These are phyloP conservation scores for Lacerta bilineata DNA, from an alignment of 2,797 vertebrate genomes.

Conservation along the genomic window DNA sequence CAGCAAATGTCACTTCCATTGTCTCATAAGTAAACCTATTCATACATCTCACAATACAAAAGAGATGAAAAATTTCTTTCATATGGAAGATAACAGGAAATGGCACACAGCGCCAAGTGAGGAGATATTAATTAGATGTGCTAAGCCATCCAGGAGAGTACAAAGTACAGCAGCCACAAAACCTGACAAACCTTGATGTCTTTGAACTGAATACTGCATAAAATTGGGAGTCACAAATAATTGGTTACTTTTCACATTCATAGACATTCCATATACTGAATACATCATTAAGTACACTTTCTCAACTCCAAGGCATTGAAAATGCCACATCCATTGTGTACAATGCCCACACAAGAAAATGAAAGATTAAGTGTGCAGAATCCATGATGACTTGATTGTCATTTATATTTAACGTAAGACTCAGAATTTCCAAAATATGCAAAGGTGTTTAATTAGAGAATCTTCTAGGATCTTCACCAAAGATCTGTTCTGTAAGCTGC, in stretches of 20 bases:
- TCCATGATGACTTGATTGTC: background rate
- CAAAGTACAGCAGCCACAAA: conserved; percentile 58
- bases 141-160: conserved; percentile 56
- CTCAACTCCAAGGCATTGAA: conserved; percentile 34
- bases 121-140: conserved; percentile 67
- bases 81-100: conserved; percentile 55
- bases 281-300: conserved; percentile 55
- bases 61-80: conserved; percentile 58
- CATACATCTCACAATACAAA: conserved; percentile 53
- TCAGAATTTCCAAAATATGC: background rate
- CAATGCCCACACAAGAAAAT: background rate
- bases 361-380: conserved; percentile 5
- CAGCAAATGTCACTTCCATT: conserved; percentile 51
- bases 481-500: background rate
- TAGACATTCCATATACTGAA: conserved; percentile 56
- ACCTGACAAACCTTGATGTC: conserved; percentile 40
- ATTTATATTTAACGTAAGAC: background rate
- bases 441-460: background rate
- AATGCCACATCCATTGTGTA: conserved; percentile 36
- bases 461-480: background rate
- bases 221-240: conserved; percentile 55
- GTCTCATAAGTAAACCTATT: conserved; percentile 42
- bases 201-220: conserved; percentile 66
- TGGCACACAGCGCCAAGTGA: conserved; percentile 50
- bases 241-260: conserved; percentile 55